Base-by-base conservation (phyloP, 2,113 vertebrate genomes). In the Daboia siamensis region DNA sequence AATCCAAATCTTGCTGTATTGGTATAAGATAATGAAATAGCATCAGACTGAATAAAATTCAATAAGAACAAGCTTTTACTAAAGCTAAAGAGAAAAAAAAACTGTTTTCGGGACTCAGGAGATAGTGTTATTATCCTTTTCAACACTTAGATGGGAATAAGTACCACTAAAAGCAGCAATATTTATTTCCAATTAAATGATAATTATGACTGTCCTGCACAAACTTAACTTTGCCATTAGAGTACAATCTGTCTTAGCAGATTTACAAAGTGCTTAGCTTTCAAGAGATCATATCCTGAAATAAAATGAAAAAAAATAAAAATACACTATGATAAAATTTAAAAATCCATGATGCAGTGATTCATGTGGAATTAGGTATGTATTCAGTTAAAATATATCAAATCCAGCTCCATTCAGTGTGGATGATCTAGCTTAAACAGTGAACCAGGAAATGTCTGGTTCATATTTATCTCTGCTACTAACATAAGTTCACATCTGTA, bases 301-400 rank as follows among this genome's bases (percentile, higher is more conserved):
- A 85, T 59, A 91, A 91, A 91, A 86, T 86, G 54, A 59, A 59
- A 59, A 39, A 91, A 91, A 91, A 59, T 86, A 24, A 86, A 91
- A 86, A 46, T 26, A 33, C 20, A 29, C 29, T 80, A 90, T 13
- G 80, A 56, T 33, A 44, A 85, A 46, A 26, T 55, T 84, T 57
- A 26, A 84, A 64, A n/a, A n/a, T 13, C 11, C 4, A n/a, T 69
- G 61, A 69, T 1, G 9, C 59, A 61, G 59, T 26, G n/a, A 11
- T 44, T 55, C 51, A 7, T 20, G 33, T 87, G 39, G 48, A 91
- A 6, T 20, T 86, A 48, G n/a, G 5, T 33, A 90, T 4, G 20
- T 44, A 24, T 90, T 39, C 10, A 39, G 24, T 90, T 48, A 17
- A 15, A 21, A 8, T 3, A 85, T n/a, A 51, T 23, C 15, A 51